These are phyloP conservation scores for Cnemophilus loriae DNA, from an alignment of 2,113 vertebrate species.

Conservation along the genomic window DNA sequence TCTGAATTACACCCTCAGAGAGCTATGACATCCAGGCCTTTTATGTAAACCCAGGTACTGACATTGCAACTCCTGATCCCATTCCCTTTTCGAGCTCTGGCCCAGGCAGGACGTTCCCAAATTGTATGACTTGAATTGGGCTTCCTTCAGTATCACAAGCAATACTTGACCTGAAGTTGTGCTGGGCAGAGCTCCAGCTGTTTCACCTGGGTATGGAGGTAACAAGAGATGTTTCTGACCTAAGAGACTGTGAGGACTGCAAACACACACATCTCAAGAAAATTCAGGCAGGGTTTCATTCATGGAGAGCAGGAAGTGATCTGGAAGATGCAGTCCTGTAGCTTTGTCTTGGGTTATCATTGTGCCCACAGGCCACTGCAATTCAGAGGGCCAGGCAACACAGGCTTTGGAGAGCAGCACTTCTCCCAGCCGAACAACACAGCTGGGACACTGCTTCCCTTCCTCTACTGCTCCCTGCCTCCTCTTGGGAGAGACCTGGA, in stretches of 20 bases:
- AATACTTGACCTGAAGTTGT: neutral
- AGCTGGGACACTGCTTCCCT: neutral
- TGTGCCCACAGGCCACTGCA: neutral
- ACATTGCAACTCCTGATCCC: rapidly evolving
- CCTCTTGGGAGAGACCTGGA: neutral
- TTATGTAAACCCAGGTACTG: rapidly evolving
- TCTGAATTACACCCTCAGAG: neutral
- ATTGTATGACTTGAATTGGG: neutral
- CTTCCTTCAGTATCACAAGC: neutral
- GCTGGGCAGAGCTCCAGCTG: neutral
- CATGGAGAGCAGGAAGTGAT: neutral
- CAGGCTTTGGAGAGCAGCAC: neutral
- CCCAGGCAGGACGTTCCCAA: neutral
- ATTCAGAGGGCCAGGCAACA: neutral
- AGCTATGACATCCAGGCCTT: neutral
- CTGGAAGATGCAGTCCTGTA: neutral
- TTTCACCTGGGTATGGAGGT: neutral
- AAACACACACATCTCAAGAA: neutral
- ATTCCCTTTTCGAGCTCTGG: neutral
- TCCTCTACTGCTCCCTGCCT: neutral
- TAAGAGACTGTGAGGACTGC: neutral
- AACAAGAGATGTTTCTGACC: neutral
- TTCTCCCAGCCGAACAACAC: neutral
- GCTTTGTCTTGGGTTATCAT: neutral
- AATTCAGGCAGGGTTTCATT: neutral